Evolutionary conservation across 2,113 vertebrate species (phyloP).

Genomic region (Lamprotornis superbus): DNA sequence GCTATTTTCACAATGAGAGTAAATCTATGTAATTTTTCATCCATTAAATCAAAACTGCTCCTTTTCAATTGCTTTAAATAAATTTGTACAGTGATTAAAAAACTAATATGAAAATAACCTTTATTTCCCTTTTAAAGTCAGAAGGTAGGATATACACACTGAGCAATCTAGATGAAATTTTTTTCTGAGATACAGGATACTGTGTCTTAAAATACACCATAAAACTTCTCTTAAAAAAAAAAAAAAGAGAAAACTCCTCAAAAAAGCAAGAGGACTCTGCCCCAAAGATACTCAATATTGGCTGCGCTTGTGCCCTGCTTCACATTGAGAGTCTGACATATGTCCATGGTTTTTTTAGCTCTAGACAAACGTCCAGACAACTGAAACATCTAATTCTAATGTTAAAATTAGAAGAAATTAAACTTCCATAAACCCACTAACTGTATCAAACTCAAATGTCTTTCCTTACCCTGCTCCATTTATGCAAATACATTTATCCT

Average conservation of each 20-base stretch:
- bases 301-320: not conserved
- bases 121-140: constrained; percentile 15
- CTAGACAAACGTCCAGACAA: not conserved
- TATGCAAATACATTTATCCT: constrained; percentile 22
- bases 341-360: not conserved
- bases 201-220: not conserved
- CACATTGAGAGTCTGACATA: not conserved
- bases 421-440: not conserved
- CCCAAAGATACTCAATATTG: not conserved
- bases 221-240: not conserved
- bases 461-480: not conserved
- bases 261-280: not conserved
- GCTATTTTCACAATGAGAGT: not conserved
- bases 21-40: constrained; percentile 15
- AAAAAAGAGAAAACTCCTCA: not conserved
- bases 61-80: not conserved
- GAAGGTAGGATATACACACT: not conserved
- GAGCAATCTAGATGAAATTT: not conserved
- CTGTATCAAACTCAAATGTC: not conserved
- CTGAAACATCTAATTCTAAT: not conserved
- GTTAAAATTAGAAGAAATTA: constrained; percentile 30
- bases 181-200: not conserved
- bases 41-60: not conserved
- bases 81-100: constrained; percentile 6
- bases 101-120: not conserved